phyloP scores from a whole-genome alignment of 2,113 vertebrate genomes.

The Chlorodrepanis virens region DNA sequence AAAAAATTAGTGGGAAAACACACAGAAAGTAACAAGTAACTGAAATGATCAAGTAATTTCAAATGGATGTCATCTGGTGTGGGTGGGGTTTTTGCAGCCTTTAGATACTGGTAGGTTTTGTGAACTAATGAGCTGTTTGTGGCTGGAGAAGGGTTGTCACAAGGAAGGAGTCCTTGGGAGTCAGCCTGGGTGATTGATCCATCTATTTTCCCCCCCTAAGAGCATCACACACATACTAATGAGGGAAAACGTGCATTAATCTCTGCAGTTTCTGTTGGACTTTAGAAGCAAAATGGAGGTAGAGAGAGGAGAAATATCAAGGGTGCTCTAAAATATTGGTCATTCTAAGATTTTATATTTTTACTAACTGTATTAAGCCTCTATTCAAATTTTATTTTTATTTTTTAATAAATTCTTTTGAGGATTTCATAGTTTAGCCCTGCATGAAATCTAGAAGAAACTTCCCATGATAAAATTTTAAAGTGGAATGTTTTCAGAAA shows the following conservation, averaged over 20 bases:
- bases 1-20: neutral
- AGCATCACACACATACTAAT: slow-evolving; percentile 49
- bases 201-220: slow-evolving; percentile 18
- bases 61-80: neutral
- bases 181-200: slow-evolving; percentile 3
- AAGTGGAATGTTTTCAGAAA: slow-evolving; percentile 68
- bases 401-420: neutral
- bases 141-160: neutral
- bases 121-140: neutral
- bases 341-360: neutral
- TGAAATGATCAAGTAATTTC: neutral
- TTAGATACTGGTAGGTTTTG: neutral
- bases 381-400: neutral
- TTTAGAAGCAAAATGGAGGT: slow-evolving; percentile 34
- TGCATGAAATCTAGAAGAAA: neutral
- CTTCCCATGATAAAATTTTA: slow-evolving; percentile 68
- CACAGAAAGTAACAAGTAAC: neutral
- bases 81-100: neutral
- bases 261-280: slow-evolving; percentile 14
- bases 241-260: slow-evolving; percentile 57
- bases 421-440: slow-evolving; percentile 37
- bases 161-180: neutral
- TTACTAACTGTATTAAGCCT: neutral
- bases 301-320: neutral
- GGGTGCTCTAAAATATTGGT: neutral